A percentile compares a stretch with the other conserved stretches of the same genome.
Conservation (phyloP, 2,113 vertebrate species). For the Kryptolebias marmoratus region DNA sequence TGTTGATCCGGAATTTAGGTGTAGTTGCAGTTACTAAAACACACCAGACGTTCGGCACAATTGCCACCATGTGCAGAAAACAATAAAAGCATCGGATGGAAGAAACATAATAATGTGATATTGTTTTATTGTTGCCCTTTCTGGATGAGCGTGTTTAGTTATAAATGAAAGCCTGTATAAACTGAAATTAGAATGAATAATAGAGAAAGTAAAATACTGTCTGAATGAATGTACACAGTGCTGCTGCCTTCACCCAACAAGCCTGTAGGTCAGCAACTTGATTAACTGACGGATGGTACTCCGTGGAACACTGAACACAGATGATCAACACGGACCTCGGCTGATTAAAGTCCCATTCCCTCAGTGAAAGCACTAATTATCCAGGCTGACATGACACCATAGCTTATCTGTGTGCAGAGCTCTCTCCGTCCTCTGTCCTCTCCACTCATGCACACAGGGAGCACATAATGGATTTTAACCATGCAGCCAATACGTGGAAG, state of each 20-base stretch:
- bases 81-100: too few relatives aligned
- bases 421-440: constrained; percentile 30
- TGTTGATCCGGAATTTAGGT: not conserved
- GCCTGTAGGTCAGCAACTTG: constrained; percentile 55
- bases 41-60: too few relatives aligned
- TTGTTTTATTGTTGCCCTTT: not conserved
- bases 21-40: not conserved
- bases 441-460: constrained; percentile 13
- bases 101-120: too few relatives aligned
- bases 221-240: not conserved
- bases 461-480: constrained; percentile 23
- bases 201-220: not conserved
- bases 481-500: not conserved
- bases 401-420: constrained; percentile 25
- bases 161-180: too few relatives aligned
- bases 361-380: constrained; percentile 69
- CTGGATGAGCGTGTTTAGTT: not conserved
- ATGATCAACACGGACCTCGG: constrained; percentile 59
- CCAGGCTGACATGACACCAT: constrained; percentile 47
- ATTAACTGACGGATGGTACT: constrained; percentile 62
- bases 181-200: not conserved
- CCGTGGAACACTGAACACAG: constrained; percentile 48
- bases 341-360: constrained; percentile 70
- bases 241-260: constrained; percentile 33
- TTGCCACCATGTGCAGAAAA: too few relatives aligned